A percentile compares a stretch with the other conserved stretches of the same genome.
phyloP scores from a whole-genome alignment of 1,140 invertebrate species.

The Telenomus remus region DNA sequence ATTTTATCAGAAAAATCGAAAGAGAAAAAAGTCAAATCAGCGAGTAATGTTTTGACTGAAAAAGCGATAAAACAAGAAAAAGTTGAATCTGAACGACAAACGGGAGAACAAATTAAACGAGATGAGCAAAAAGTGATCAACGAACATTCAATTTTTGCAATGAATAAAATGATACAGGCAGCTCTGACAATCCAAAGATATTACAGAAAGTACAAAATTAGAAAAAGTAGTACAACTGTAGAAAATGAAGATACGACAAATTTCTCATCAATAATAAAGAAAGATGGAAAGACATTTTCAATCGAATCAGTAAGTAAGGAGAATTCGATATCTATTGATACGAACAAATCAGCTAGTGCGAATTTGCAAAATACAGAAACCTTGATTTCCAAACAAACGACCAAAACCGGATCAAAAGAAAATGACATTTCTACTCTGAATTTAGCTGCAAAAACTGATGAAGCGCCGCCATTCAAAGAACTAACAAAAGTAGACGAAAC shows the following conservation, averaged over 20 bases:
- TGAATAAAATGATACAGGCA: slow-evolving; percentile 57
- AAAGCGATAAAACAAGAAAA: not conserved
- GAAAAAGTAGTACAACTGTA: slow-evolving; percentile 34
- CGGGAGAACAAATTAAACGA: no score
- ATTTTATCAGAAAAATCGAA: not conserved
- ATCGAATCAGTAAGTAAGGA: not conserved
- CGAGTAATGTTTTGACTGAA: not conserved
- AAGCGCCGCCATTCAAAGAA: slow-evolving; percentile 28
- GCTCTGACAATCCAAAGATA: slow-evolving; percentile 75
- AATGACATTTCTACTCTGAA: no score
- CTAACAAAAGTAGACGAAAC: slow-evolving; percentile 27
- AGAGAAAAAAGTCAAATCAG: not conserved
- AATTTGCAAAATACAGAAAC: no score
- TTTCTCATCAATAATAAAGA: not conserved
- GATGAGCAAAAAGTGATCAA: no score
- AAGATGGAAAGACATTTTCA: not conserved
- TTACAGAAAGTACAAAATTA: slow-evolving; percentile 69
- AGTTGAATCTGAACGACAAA: not conserved
- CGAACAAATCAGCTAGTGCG: no score
- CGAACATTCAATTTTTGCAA: not conserved
- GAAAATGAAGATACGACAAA: not conserved
- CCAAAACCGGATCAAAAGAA: no score
- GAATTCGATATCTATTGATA: no score
- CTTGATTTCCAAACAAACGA: no score
- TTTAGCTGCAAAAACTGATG: not conserved